A percentile compares a stretch with the other conserved stretches of the same genome.
Conservation (phyloP, 2,888 invertebrate genomes). For the Pyrrhosoma nymphula region DNA sequence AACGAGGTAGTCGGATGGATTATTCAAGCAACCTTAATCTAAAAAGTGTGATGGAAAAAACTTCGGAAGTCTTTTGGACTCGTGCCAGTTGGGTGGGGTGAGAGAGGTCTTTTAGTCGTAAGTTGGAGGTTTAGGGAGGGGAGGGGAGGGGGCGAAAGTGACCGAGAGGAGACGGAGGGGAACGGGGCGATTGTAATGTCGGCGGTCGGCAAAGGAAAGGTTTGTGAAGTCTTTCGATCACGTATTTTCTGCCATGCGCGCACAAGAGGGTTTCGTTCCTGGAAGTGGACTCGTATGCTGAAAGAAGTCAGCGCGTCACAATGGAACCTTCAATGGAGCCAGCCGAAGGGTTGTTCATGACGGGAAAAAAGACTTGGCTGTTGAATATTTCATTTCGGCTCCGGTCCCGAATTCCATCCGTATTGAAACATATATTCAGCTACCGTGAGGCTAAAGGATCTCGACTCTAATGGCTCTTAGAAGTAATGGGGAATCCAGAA, state of each 20-base stretch:
- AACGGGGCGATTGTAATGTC: background rate
- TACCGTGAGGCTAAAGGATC: background rate
- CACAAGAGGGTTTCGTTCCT: background rate
- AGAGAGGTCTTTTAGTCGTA: background rate
- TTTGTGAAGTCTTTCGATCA: constrained; percentile 30
- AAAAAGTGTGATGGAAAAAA: background rate
- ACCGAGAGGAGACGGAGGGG: background rate
- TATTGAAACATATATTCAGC: background rate
- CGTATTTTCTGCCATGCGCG: background rate
- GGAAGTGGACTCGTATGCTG: background rate
- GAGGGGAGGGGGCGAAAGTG: background rate
- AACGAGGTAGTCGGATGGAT: background rate
- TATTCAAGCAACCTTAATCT: background rate
- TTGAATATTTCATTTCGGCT: background rate
- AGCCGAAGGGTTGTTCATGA: background rate
- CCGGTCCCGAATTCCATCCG: background rate
- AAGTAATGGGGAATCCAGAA: background rate
- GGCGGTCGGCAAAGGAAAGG: constrained; percentile 14
- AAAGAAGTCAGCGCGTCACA: constrained; percentile 2
- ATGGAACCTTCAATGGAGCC: background rate
- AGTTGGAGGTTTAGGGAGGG: background rate
- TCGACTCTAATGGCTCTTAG: background rate
- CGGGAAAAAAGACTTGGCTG: background rate
- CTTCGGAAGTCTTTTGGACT: background rate
- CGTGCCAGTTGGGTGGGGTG: background rate